Base-by-base conservation (phyloP, 2,888 invertebrate genomes). In the Craniophora ligustri region DNA sequence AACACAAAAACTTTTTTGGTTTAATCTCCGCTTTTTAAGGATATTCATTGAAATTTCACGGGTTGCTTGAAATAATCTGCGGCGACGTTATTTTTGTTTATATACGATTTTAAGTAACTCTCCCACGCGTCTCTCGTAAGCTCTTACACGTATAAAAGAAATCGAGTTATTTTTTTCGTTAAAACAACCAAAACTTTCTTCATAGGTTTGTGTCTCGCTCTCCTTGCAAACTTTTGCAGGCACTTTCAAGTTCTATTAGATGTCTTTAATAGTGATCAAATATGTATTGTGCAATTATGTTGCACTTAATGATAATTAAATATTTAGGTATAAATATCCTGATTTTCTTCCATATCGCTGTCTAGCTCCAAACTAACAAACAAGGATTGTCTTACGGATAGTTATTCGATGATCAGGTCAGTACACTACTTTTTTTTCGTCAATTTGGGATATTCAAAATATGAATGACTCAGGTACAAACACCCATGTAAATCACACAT, bases 1-100 rank as follows among this genome's bases (percentile, higher is more conserved):
- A 92, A 93, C 88, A 92, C 89, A 91, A 91, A 93, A 93, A 92
- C 80, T 92, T 92, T 81, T 83, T 72, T 82, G 87, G 87, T 90
- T 91, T 92, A 92, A 93, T 92, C 91, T 90, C 79, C 86, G 81
- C 86, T 83, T 87, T 91, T 89, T 91, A 87, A 88, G 88, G 86
- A 85, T 90, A 90, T 91, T 87, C 89, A 92, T 91, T 89, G 91
- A 88, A 90, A 90, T 88, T 88, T 89, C 82, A 79, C 85, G 79
- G 83, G 82, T 85, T 85, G 82, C 84, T 91, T 88, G 91, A 89
- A 89, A 90, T 92, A 92, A 91, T 92, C 87, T 82, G 34, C 75
- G 79, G 78, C 69, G 78, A 81, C 72, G 81, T 82, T 81, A 82
- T 88, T 86, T 79, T 81, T 82, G 78, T 82, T 74, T 72, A 61